Evolutionary conservation across 1,140 invertebrate genomes (phyloP).

Genomic region (Nilaparvata lugens): DNA sequence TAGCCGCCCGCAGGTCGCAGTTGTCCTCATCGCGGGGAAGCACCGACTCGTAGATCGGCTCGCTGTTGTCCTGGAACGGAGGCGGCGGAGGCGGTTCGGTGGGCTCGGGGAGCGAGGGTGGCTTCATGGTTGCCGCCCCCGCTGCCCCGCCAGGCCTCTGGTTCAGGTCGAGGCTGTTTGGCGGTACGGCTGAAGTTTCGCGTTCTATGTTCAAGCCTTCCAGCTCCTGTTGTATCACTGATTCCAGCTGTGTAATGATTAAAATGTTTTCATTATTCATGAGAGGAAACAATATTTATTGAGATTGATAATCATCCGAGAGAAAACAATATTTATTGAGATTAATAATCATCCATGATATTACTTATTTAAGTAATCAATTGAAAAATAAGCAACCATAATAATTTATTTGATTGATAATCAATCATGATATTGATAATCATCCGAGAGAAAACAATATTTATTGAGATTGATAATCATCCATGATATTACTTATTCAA

Average conservation of each 20-base stretch:
- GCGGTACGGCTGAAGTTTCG: constrained; percentile 15
- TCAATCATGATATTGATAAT: no score
- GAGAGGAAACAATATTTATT: no score
- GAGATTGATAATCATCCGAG: no score
- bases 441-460: no score
- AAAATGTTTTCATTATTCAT: no score
- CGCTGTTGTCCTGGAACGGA: constrained; percentile 40
- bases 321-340: no score
- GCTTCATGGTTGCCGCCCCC: constrained; percentile 15
- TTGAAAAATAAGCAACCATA: no score
- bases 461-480: no score
- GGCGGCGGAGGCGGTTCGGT: constrained; percentile 61
- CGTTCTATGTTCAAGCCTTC: constrained; percentile 23
- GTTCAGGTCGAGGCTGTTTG: constrained; percentile 21
- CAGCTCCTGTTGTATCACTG: constrained; percentile 48
- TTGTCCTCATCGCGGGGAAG: constrained; percentile 51
- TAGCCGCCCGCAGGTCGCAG: constrained; percentile 30
- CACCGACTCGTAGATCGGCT: constrained; percentile 79
- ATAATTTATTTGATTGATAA: no score
- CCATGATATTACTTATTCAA: no score
- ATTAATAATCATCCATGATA: no score
- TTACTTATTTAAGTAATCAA: no score
- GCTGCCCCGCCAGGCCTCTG: neutral
- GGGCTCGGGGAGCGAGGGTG: constrained; percentile 56
- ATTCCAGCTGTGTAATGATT: constrained; percentile 37